Base-by-base conservation (phyloP, 37 sponge, comb jelly and placozoan genomes). In the Diacarnus erythraeanus region DNA sequence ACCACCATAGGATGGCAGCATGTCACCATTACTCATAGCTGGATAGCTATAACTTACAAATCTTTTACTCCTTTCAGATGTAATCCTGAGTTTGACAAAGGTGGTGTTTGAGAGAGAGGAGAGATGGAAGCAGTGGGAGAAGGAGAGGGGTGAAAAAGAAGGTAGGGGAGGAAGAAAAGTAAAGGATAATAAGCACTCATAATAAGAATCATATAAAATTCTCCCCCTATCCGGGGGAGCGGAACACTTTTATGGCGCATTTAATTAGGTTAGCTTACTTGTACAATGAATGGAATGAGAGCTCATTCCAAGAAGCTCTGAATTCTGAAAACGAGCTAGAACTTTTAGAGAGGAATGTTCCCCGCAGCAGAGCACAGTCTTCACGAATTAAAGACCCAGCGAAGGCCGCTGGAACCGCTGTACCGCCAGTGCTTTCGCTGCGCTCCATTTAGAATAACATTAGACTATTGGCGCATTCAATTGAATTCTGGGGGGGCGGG, bases 271-370 rank as follows among this genome's bases (percentile, higher is more conserved):
- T 54, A 54, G 56, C 61, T 60, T 65, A 65, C 66, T 65, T 25
- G 66, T 65, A 30, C 30, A 30, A 18, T 12, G 30, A 31, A 31
- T 65, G 33, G 34, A 65, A 65, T 17, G 33, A 65, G 2, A 18
- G 35, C 33, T 65, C 66, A 65, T 31, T 17, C 66, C 66, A 65
- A 10, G 66, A 26, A 65, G 27, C 66, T 30, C 33, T 65, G 66
- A 65, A 65, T 2, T 65, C 66, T 31, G 66, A 65, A 65, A 65
- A 65, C 2, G 66, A 25, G 34, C 2, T 31, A 18, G 66, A 65
- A 3, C 33, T 25, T 35, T 65, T 65, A 3, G 66, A 65, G 35
- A 65, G 33, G 34, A 65, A 65, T 3, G 30, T 31, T 30, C 9
- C 12, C 34, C 33, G 29, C 66, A 65, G 31, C 5, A 30, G 31